A percentile compares a stretch with the other conserved stretches of the same genome.
Evolutionary conservation across 2,113 vertebrate genomes (phyloP).

Genomic region (Anser brachyrhynchus): DNA sequence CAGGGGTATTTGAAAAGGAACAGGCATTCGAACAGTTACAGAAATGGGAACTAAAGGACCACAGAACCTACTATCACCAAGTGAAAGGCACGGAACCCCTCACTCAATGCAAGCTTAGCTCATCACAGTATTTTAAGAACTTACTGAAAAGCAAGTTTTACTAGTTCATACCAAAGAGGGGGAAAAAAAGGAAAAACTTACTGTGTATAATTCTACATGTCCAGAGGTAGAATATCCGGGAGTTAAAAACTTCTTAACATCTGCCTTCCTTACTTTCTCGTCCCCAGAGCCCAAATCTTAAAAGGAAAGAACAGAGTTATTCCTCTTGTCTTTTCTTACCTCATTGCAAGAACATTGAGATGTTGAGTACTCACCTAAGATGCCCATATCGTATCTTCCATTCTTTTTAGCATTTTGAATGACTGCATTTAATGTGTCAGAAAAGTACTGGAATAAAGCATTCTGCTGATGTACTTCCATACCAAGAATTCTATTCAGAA

Average conservation of each 20-base stretch:
- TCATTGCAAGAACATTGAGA: background rate
- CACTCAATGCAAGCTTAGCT: too few relatives aligned
- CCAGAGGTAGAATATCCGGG: slow-evolving; percentile 96
- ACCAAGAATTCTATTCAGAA: slow-evolving; percentile 95
- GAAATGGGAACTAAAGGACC: background rate
- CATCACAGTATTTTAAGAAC: background rate
- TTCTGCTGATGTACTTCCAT: slow-evolving; percentile 99
- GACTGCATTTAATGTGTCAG: slow-evolving; percentile 92
- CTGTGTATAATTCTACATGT: slow-evolving; percentile 93
- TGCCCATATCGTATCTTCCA: slow-evolving; percentile 97
- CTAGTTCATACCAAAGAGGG: background rate
- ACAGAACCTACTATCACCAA: background rate
- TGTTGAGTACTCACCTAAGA: slow-evolving; percentile 83
- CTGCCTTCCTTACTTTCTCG: slow-evolving; percentile 94
- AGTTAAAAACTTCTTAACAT: slow-evolving; percentile 93
- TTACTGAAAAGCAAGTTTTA: background rate
- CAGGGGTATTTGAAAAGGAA: background rate
- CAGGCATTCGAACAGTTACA: background rate
- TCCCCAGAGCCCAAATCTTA: slow-evolving; percentile 96
- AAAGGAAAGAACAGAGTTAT: background rate
- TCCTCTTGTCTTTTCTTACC: background rate
- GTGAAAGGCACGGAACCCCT: background rate
- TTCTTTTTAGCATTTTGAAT: slow-evolving; percentile 98
- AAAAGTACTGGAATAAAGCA: slow-evolving; percentile 96
- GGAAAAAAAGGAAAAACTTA: slow-evolving; percentile 66